Percentiles rank a stretch among this genome's conserved stretches.
Evolutionary conservation across 2,113 vertebrate genomes (phyloP).

Genomic region (Anoura caudifer): DNA sequence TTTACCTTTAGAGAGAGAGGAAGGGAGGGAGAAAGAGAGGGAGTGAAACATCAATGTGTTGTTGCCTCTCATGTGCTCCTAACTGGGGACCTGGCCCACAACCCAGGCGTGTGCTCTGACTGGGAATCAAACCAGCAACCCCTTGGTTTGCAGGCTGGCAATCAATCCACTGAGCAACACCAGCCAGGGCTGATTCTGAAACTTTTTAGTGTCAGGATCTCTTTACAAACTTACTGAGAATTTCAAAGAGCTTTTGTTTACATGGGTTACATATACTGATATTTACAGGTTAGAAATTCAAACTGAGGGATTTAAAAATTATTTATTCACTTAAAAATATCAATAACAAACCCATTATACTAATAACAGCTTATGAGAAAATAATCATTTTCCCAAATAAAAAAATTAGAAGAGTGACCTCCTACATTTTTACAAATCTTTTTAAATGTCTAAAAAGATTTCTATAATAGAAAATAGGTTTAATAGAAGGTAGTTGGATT

Average conservation of each 20-base stretch:
- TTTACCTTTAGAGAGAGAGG: too few species aligned
- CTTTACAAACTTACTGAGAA: neutral
- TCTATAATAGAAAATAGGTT: too few species aligned
- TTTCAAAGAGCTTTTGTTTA: neutral
- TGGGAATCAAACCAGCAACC: too few species aligned
- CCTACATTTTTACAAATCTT: neutral
- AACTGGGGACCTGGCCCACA: too few species aligned
- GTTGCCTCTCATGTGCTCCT: too few species aligned
- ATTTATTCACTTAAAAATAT: neutral
- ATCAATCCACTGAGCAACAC: too few species aligned
- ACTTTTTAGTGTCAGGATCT: neutral
- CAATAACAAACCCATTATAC: neutral
- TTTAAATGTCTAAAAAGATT: neutral
- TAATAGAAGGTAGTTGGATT: neutral
- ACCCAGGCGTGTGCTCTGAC: too few species aligned
- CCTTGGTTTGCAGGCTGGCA: too few species aligned
- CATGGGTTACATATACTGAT: neutral
- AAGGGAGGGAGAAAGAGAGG: too few species aligned
- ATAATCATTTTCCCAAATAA: neutral
- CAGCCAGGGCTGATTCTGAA: neutral
- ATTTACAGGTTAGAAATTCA: conserved; percentile 13
- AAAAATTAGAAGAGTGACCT: neutral
- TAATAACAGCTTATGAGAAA: neutral
- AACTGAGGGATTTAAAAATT: neutral
- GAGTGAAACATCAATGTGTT: too few species aligned